A percentile compares a stretch with the other conserved stretches of the same genome.
phyloP scores from a whole-genome alignment of 2,888 invertebrate species.

The Tuberolachnus salignus region DNA sequence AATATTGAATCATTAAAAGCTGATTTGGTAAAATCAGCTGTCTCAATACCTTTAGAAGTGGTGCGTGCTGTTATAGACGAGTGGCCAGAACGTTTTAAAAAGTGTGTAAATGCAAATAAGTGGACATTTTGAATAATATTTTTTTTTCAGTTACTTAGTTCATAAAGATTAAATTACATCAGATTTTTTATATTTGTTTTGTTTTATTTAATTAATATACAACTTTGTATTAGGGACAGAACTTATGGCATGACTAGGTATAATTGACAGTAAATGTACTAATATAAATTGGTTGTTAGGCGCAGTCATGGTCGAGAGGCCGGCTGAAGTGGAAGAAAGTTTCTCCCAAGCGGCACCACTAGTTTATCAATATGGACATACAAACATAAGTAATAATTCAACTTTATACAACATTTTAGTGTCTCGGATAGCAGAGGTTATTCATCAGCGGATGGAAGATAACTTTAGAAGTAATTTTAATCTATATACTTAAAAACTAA shows the following conservation, averaged over 20 bases:
- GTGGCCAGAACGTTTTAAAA: not conserved
- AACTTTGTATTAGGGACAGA: too few relatives aligned
- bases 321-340: conserved; percentile 92
- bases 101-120: not conserved
- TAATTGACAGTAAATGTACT: not conserved
- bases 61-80: too few relatives aligned
- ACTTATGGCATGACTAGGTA: too few relatives aligned
- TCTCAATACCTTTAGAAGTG: too few relatives aligned
- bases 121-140: not conserved
- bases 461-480: conserved; percentile 77
- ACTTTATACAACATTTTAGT: conserved; percentile 84
- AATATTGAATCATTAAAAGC: not conserved
- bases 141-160: not conserved
- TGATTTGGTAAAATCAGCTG: not conserved
- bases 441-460: conserved; percentile 80
- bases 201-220: too few relatives aligned
- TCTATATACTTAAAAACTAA: not conserved
- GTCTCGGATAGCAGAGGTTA: conserved; percentile 82
- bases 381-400: conserved; percentile 72
- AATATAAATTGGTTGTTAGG: conserved; percentile 61
- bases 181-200: too few relatives aligned
- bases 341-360: conserved; percentile 92
- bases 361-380: conserved; percentile 93
- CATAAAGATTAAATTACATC: too few relatives aligned
- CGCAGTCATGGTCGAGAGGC: conserved; percentile 87